Evolutionary conservation across 2,888 invertebrate species (phyloP).

Genomic region (Lepeophtheirus nordmannii): DNA sequence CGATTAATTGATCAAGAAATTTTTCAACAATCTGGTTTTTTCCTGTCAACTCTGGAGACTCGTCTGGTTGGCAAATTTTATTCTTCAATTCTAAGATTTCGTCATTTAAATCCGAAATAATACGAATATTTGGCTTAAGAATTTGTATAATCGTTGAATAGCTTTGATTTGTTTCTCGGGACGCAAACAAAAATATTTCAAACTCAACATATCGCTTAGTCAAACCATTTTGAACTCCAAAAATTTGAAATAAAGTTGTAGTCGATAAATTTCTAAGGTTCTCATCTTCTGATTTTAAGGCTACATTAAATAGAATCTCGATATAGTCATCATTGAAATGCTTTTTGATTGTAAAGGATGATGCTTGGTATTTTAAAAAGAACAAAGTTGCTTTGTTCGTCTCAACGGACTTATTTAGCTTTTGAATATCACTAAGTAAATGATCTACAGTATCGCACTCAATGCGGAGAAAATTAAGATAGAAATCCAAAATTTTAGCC

Average conservation of each 20-base stretch:
- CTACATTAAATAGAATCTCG: not conserved
- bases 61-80: not conserved
- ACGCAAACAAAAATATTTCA: not conserved
- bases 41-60: not conserved
- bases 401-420: not conserved
- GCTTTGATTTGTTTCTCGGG: not conserved
- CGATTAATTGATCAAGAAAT: not conserved
- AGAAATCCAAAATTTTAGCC: slow-evolving; percentile 1
- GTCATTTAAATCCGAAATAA: not conserved
- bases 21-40: not conserved
- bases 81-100: not conserved
- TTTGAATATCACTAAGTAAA: not conserved
- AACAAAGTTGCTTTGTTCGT: not conserved
- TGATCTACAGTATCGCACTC: not conserved
- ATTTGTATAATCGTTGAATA: not conserved
- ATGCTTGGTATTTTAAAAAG: not conserved
- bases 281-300: not conserved
- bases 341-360: not conserved
- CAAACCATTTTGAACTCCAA: not conserved
- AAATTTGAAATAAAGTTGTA: not conserved
- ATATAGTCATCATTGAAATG: not conserved
- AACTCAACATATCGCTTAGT: not conserved
- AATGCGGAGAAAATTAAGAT: not conserved
- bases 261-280: not conserved
- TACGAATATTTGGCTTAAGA: not conserved